Evolutionary conservation across 2,797 vertebrate genomes (phyloP), one percentile per base, ranked within the genome.

Genomic region (Adrianichthys oophorus): DNA sequence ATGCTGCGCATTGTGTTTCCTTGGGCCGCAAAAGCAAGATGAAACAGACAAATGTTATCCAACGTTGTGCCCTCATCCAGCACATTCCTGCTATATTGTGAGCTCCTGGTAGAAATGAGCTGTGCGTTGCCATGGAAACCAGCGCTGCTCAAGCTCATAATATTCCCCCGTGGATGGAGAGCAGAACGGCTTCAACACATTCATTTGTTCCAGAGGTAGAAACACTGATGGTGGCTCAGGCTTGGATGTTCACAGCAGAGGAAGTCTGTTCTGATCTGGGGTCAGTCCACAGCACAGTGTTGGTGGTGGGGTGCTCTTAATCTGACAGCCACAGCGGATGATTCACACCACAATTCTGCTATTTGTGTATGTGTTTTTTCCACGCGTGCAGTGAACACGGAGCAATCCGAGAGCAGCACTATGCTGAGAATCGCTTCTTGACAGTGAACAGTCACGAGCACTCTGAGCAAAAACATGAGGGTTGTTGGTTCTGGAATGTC

Each of bases 111-210:
- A 86, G 90, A 90, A 37, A 87, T 62, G 90, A 91, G 91, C 91
- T 65, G 76, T 84, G 76, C 17, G 94, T 98, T 96, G 87, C 93
- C 93, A 94, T 94, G 93, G 95, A 90, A 92, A 98, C 86, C 83
- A 73, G 85, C 72, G 72, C 92, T 92, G 92, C 90, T 78, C 88
- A 90, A 89, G 85, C 93, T 93, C 89, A 90, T 90, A 90, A 91
- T 93, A 91, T 93, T 95, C 92, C 93, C 90, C 87, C 56, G 85
- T 86, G 90, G 93, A 93, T 91, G 86, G 81, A 85, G 87, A 87
- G 83, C 89, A 83, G 85, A 87, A 76, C 77, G 72, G 74, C 74
- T 86, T 91, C 78, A 84, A 82, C 87, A 78, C 83, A 84, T 68
- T 82, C 85, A 83, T 83, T 89, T 87, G 79, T 74, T 85, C 87